Conservation (phyloP, 2,888 invertebrate species). For the Phragmatobia fuliginosa region DNA sequence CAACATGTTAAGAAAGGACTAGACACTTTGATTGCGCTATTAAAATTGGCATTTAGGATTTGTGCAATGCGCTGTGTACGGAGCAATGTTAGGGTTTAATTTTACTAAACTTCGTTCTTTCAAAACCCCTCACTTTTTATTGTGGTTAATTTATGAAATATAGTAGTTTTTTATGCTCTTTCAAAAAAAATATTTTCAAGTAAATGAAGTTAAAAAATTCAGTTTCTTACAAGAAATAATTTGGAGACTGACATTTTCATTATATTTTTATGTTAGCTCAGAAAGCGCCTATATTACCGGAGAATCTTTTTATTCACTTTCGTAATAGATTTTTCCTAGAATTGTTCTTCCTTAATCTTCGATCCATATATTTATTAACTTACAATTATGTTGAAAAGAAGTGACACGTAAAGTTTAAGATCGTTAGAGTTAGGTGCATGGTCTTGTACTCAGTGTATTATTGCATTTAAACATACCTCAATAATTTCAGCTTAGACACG, state of each 20-base stretch:
- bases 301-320: too few species aligned
- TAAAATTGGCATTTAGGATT: constrained; percentile 16
- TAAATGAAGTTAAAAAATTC: too few species aligned
- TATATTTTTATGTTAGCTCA: neutral
- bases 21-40: neutral
- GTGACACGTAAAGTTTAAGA: neutral
- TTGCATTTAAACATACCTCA: neutral
- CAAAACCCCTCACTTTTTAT: neutral
- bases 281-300: neutral
- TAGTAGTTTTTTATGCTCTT: too few species aligned
- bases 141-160: neutral
- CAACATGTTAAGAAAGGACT: constrained; percentile 12
- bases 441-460: neutral
- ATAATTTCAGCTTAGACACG: too few species aligned
- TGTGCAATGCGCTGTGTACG: constrained; percentile 9
- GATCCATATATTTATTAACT: neutral
- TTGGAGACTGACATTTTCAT: neutral
- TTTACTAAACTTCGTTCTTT: neutral
- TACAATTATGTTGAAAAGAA: neutral
- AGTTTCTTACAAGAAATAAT: too few species aligned
- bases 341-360: neutral
- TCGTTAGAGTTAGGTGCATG: neutral
- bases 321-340: too few species aligned
- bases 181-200: too few species aligned
- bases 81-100: neutral